These are phyloP conservation scores for Conopomorpha cramerella DNA, from an alignment of 1,140 invertebrate species.

Conservation along the genomic window DNA sequence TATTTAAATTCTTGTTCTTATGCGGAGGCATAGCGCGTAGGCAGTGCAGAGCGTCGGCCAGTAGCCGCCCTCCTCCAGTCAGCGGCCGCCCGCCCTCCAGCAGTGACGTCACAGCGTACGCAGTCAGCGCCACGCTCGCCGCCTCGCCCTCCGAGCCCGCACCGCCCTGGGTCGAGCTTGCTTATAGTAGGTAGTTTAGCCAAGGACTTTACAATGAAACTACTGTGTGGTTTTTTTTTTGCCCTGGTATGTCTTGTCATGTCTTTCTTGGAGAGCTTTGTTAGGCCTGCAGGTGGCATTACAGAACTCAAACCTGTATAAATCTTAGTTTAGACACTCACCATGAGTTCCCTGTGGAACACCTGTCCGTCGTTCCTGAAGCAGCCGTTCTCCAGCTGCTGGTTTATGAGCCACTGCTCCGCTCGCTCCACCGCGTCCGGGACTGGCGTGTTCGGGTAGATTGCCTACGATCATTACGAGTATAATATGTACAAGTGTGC, in stretches of 20 bases:
- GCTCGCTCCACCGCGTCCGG: constrained; percentile 36
- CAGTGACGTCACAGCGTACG: constrained; percentile 69
- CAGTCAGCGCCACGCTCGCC: constrained; percentile 65
- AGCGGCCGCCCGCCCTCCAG: constrained; percentile 63
- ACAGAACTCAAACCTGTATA: too few relatives aligned
- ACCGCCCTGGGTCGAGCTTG: constrained; percentile 64
- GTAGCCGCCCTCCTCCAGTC: constrained; percentile 33
- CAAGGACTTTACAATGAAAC: neutral
- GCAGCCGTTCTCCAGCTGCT: constrained; percentile 78
- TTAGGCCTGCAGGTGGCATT: too few relatives aligned
- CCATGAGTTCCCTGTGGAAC: constrained; percentile 77
- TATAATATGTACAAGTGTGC: too few relatives aligned
- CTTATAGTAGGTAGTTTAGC: too few relatives aligned
- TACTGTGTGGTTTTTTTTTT: too few relatives aligned
- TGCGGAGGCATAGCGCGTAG: constrained; percentile 41
- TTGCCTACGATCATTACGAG: too few relatives aligned
- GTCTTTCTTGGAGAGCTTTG: too few relatives aligned
- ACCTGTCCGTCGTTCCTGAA: constrained; percentile 77
- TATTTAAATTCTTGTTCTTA: constrained; percentile 11
- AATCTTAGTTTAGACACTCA: constrained; percentile 28
- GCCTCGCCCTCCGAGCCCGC: constrained; percentile 64
- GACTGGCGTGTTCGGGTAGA: constrained; percentile 14
- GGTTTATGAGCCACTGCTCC: constrained; percentile 71
- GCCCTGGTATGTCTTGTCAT: too few relatives aligned
- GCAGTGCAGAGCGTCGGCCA: constrained; percentile 63